A percentile compares a stretch with the other conserved stretches of the same genome.
Conservation (phyloP, 2,113 vertebrate genomes). For the Pogonocichla stellata region DNA sequence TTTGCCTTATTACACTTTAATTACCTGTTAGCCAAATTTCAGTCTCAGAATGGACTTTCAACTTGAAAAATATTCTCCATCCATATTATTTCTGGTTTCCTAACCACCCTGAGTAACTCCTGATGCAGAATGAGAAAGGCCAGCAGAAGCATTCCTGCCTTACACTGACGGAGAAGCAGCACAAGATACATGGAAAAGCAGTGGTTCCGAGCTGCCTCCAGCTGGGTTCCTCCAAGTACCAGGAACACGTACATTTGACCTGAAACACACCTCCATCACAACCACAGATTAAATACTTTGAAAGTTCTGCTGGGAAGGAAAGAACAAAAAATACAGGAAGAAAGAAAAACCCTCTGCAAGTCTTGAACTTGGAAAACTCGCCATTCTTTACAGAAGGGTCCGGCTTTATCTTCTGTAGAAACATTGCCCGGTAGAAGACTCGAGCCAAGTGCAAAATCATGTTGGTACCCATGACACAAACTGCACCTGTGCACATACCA, state of each 20-base stretch:
- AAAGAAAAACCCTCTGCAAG: not conserved
- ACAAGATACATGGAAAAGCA: not conserved
- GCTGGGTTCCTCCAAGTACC: not conserved
- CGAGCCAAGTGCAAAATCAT: not conserved
- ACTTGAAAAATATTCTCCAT: not conserved
- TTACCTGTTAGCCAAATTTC: not conserved
- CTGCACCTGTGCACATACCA: not conserved
- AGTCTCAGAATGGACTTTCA: not conserved
- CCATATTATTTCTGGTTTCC: not conserved
- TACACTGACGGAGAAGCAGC: not conserved
- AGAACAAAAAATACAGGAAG: not conserved
- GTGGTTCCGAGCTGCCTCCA: not conserved
- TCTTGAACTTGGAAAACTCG: not conserved
- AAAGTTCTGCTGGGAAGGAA: not conserved
- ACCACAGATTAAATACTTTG: fast-evolving
- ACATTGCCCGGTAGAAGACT: fast-evolving
- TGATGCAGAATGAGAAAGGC: not conserved
- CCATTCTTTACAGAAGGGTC: not conserved
- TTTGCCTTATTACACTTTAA: not conserved
- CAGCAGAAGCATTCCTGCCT: not conserved
- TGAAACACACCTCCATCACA: not conserved
- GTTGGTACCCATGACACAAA: not conserved
- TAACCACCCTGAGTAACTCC: not conserved
- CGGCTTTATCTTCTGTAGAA: not conserved
- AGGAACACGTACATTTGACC: fast-evolving